phyloP scores from a whole-genome alignment of 2,113 vertebrate species.

The Bos javanicus region DNA sequence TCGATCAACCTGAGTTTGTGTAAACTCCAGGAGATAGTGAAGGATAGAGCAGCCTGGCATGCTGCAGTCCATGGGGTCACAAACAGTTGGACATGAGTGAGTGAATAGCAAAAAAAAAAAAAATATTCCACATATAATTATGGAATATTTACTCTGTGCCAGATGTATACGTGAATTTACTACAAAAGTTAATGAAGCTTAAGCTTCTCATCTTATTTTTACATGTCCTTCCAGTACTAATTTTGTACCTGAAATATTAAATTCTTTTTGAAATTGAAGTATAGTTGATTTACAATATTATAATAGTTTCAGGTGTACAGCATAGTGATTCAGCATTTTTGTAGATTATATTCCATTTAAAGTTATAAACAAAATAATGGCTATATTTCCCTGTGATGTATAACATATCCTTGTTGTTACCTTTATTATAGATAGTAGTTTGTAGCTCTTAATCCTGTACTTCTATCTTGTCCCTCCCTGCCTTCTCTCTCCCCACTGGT shows the following conservation, averaged over 20 bases:
- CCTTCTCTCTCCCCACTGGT: background rate
- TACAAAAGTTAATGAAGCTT: background rate
- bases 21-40: too few relatives aligned
- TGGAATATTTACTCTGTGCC: background rate
- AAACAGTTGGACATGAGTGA: too few relatives aligned
- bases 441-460: background rate
- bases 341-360: background rate
- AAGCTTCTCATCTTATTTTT: background rate
- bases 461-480: background rate
- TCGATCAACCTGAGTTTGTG: too few relatives aligned
- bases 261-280: background rate
- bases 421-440: background rate
- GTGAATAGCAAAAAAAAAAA: too few relatives aligned
- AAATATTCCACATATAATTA: background rate
- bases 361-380: background rate
- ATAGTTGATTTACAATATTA: background rate
- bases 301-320: background rate
- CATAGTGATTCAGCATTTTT: background rate
- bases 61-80: too few relatives aligned
- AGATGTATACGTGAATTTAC: background rate
- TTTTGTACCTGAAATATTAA: background rate
- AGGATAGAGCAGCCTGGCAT: too few relatives aligned
- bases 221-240: background rate
- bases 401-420: background rate
- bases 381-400: background rate